Base-by-base conservation (phyloP, 2,797 vertebrate genomes). In the Sebastes miniatus region DNA sequence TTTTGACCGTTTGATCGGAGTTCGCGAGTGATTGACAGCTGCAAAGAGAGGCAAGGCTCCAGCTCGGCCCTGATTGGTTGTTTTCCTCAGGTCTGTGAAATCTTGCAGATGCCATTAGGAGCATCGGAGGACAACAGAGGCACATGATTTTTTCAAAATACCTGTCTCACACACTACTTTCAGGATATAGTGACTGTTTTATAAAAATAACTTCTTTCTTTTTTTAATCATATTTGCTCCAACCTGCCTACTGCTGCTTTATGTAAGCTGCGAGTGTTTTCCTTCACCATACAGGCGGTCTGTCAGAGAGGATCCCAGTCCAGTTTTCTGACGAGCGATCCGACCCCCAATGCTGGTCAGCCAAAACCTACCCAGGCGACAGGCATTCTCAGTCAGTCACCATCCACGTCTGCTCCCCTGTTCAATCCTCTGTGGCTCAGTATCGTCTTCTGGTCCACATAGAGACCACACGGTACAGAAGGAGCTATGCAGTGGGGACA, bases 381-480 rank as follows among this genome's bases (percentile, higher is more conserved):
- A 6, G 61, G n/a, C 50, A 39, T 8, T 9, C 18, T 7, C 32
- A 71, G 27, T 91, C 88, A 0, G 83, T 85, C 67, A 80, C 62
- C 27, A 12, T 94, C 79, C 74, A 91, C 36, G n/a, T 94, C 81
- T 89, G 82, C 64, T 70, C 92, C 32, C 92, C 91, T 6, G 88
- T 86, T 32, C 25, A 22, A 2, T 88, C 92, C 22, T 65, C 93
- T 0, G 91, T 95, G 79, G 92, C 83, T n/a, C 8, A 66, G n/a
- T 91, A 95, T 39, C 8, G 71, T 3, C 89, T 95, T 18, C n/a
- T 71, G 25, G 11, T 94, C 63, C 79, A 92, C 78, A 78, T 91
- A 4, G 39, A 84, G 74, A 72, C 68, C 14, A 3, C 0, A 0
- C 1, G 1, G 22, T 3, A 4, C 36, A 69, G 25, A 24, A 54